Evolutionary conservation across 2,888 invertebrate species (phyloP).

Genomic region (Imbricaverruca yamaguchii): DNA sequence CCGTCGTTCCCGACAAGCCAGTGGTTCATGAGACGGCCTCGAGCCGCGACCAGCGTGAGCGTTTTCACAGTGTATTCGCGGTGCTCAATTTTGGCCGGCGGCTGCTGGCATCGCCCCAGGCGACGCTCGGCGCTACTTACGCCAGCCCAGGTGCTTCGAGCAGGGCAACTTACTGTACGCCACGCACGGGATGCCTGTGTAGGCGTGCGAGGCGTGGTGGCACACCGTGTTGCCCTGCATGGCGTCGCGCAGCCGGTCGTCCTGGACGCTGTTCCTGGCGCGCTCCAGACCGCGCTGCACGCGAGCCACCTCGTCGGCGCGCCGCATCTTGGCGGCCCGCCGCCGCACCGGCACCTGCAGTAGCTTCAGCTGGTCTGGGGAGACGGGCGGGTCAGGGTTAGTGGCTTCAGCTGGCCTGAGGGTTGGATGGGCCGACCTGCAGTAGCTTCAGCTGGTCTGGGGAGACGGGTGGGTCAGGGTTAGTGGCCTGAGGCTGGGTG

Average conservation of each 20-base stretch:
- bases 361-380: slow-evolving; percentile 35
- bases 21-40: too few relatives aligned
- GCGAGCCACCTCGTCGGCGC: slow-evolving; percentile 31
- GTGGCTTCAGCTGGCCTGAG: too few relatives aligned
- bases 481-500: too few relatives aligned
- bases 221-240: slow-evolving; percentile 62
- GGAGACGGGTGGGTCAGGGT: too few relatives aligned
- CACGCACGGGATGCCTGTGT: slow-evolving; percentile 79
- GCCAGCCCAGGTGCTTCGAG: background rate
- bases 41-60: too few relatives aligned
- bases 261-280: slow-evolving; percentile 23
- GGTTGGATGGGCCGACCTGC: too few relatives aligned
- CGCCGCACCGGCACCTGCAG: slow-evolving; percentile 30
- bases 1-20: too few relatives aligned
- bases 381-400: too few relatives aligned
- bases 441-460: too few relatives aligned
- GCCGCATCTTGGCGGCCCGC: slow-evolving; percentile 27
- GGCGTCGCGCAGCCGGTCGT: slow-evolving; percentile 30
- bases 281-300: slow-evolving; percentile 28
- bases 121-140: background rate
- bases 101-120: background rate
- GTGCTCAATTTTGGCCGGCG: background rate
- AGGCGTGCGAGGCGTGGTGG: slow-evolving; percentile 83
- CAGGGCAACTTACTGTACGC: slow-evolving; percentile 64
- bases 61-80: too few relatives aligned